Evolutionary conservation across 30 jellyfish, hydroid and myxozoan species (phyloP).

Genomic region (Chironex yamaguchii): DNA sequence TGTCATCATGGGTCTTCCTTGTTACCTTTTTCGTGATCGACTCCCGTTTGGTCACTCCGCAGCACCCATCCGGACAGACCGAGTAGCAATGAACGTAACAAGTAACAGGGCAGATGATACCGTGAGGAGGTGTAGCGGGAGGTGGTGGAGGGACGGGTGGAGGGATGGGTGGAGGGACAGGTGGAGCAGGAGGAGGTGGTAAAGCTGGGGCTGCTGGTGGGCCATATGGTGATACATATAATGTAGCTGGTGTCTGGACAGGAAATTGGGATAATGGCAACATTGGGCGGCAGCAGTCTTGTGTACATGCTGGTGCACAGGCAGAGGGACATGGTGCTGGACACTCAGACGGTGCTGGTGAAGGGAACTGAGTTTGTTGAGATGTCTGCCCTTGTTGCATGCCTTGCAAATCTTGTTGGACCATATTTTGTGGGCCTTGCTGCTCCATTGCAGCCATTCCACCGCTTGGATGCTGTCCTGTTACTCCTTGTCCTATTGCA

Average conservation of each 20-base stretch:
- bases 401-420: no score
- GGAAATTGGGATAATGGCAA: constrained; percentile 57
- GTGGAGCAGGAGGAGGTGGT: constrained; percentile 89
- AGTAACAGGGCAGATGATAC: constrained; percentile 80
- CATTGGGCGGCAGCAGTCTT: constrained; percentile 87
- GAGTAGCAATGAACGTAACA: constrained; percentile 76
- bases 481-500: no score
- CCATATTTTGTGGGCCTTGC: no score
- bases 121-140: constrained; percentile 77
- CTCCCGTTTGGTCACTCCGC: no score
- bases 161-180: constrained; percentile 93
- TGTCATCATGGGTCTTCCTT: neutral
- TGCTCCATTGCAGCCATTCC: no score
- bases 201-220: constrained; percentile 36
- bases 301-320: constrained; percentile 96
- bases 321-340: constrained; percentile 87
- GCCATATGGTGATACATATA: constrained; percentile 58
- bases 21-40: constrained; percentile 55
- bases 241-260: constrained; percentile 90
- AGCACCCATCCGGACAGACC: constrained; percentile 76
- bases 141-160: constrained; percentile 93
- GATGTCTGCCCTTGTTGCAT: no score
- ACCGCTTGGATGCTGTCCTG: no score
- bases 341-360: constrained; percentile 75
- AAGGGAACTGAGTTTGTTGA: constrained; percentile 76